Conservation (phyloP, 2,797 vertebrate species). For the Sorex maritimensis region DNA sequence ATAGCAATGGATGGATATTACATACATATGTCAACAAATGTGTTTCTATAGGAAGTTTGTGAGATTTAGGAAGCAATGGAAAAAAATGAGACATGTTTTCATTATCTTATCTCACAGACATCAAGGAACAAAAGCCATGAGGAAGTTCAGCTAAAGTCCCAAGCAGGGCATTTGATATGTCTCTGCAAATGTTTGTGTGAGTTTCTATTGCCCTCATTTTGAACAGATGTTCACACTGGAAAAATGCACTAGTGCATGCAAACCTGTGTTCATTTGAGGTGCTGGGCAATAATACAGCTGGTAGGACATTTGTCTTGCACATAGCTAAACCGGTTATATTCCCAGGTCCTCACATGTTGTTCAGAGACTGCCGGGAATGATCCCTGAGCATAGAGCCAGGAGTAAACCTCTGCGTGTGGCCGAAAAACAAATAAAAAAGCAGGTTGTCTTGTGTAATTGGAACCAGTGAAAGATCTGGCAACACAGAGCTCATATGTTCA, state of each 20-base stretch:
- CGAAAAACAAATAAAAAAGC: too few species aligned
- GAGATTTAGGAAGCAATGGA: background rate
- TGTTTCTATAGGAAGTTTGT: background rate
- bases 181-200: too few species aligned
- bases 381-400: too few species aligned
- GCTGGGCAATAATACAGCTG: too few species aligned
- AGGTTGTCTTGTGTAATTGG: background rate
- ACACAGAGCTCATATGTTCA: background rate
- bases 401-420: too few species aligned
- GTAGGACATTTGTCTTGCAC: too few species aligned
- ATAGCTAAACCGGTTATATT: too few species aligned
- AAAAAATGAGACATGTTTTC: background rate
- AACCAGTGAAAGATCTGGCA: slow-evolving; percentile 15
- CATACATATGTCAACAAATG: background rate
- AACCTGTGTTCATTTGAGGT: background rate
- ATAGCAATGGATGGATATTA: background rate
- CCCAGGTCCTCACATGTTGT: too few species aligned
- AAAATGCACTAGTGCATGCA: slow-evolving; percentile 17
- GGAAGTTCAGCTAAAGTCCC: background rate
- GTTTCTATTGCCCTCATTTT: too few species aligned
- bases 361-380: too few species aligned
- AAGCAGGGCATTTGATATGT: background rate
- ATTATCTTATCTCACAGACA: background rate
- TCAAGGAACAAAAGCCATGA: background rate
- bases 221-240: background rate